These are phyloP conservation scores for Octodonta nipae DNA, from an alignment of 2,888 invertebrate species.

Conservation along the genomic window DNA sequence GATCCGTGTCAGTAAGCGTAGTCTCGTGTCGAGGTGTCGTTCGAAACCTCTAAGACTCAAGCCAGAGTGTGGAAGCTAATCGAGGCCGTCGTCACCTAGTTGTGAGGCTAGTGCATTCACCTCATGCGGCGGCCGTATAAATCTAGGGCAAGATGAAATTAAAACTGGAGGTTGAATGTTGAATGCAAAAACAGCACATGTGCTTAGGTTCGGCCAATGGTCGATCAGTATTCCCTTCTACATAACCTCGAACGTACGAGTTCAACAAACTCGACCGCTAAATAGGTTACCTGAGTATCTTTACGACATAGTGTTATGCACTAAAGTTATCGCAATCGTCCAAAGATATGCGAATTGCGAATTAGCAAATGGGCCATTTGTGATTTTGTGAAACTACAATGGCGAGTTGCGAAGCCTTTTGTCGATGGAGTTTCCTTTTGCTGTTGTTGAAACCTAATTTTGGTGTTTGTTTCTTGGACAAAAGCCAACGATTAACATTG, in stretches of 20 bases:
- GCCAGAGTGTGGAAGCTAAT: constrained; percentile 19
- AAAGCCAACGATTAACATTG: too few relatives aligned
- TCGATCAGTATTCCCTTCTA: constrained; percentile 18
- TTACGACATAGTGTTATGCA: constrained; percentile 13
- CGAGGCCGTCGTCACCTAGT: constrained; percentile 35
- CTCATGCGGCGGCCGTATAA: constrained; percentile 36
- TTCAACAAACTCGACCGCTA: constrained; percentile 34
- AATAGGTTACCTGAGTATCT: constrained; percentile 36
- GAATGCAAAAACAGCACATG: constrained; percentile 34
- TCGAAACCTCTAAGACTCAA: constrained; percentile 18
- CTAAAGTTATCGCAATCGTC: constrained; percentile 4
- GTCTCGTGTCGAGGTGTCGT: constrained; percentile 22
- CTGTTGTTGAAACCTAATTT: too few relatives aligned
- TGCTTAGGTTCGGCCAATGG: constrained; percentile 29
- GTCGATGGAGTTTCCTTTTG: too few relatives aligned
- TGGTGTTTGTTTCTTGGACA: too few relatives aligned
- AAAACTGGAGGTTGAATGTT: constrained; percentile 28
- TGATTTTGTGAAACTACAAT: too few relatives aligned
- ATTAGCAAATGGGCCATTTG: too few relatives aligned
- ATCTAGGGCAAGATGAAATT: constrained; percentile 6
- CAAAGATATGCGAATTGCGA: too few relatives aligned
- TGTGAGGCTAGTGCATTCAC: constrained; percentile 48
- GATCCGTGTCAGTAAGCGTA: constrained; percentile 29
- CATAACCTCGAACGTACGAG: constrained; percentile 31
- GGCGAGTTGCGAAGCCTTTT: too few relatives aligned